Evolutionary conservation across 92 coral and sea anemone genomes (phyloP), one percentile per base, ranked within the genome.

Genomic region (Heliopora coerulea): DNA sequence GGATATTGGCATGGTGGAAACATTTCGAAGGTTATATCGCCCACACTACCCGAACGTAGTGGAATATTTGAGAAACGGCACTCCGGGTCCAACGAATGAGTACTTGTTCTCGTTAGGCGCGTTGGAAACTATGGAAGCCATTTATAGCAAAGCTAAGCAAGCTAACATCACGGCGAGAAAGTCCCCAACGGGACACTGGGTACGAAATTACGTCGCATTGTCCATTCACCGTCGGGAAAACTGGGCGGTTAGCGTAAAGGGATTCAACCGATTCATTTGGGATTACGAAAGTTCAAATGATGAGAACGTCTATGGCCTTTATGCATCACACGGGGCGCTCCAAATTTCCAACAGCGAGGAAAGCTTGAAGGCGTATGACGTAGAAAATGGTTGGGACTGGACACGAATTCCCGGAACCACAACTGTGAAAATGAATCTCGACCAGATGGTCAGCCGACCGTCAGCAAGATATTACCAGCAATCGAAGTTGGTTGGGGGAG

Each of bases 341-440:
- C 89, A 84, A 59, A 82, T 88, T 24, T 86, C 93, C 11, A 88
- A 88, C 80, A 79, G 85, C 19, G 93, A 88, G 49, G 68, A 17
- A 18, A 32, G 78, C 13, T 79, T 88, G 46, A 44, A 69, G 39
- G 58, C 72, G 5, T 80, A 85, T 58, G 89, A 88, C 50, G 87
- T 85, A 25, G 50, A 79, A 0, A 44, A 82, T 1, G 93, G 93
- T 0, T 88, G 93, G 93, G 89, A 88, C 52, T 88, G 93, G 95
- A 63, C 85, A 23, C 60, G 84, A 79, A 59, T 85, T 26, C 95
- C 89, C 31, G 95, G 95, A 8, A 82, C 95, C 7, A 88, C 95
- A 1, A 79, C 88, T 3, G 31, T 84, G 20, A 74, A 68, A 31
- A 14, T 75, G 29, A n/a, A 12, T 18, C 57, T 80, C 29, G 33